Percentiles rank a stretch among this genome's conserved stretches.
Evolutionary conservation across 2,888 invertebrate species (phyloP).

Genomic region (Epinotia brunnichana): DNA sequence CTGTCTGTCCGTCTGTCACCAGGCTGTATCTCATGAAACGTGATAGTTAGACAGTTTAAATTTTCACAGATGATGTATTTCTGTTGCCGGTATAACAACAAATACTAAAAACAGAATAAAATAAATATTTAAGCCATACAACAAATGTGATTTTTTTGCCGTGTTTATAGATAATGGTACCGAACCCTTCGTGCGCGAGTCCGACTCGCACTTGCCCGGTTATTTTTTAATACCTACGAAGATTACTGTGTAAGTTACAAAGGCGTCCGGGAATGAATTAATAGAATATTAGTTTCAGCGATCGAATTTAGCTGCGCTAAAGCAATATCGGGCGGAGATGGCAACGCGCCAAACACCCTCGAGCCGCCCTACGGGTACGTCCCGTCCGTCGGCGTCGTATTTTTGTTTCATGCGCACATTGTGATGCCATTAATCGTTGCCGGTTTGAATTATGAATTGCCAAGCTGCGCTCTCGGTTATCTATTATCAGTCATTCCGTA

Average conservation of each 20-base stretch:
- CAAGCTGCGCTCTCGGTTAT: conserved; percentile 24
- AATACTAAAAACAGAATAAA: too few relatives aligned
- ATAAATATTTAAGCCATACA: too few relatives aligned
- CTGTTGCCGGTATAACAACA: too few relatives aligned
- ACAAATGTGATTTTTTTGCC: too few relatives aligned
- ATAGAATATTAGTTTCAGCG: conserved; percentile 44
- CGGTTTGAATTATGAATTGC: conserved; percentile 49
- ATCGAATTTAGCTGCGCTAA: conserved; percentile 59
- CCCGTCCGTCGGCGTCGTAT: conserved; percentile 61
- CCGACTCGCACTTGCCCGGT: too few relatives aligned
- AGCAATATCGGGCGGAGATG: conserved; percentile 63
- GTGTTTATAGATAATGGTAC: too few relatives aligned
- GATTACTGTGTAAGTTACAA: conserved; percentile 1
- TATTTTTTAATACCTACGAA: neutral
- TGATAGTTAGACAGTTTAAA: too few relatives aligned
- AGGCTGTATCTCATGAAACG: too few relatives aligned
- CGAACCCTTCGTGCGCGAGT: too few relatives aligned
- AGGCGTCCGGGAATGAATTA: conserved; percentile 29
- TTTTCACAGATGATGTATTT: too few relatives aligned
- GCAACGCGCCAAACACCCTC: conserved; percentile 67
- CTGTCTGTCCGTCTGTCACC: too few relatives aligned
- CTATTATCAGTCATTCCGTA: conserved; percentile 27
- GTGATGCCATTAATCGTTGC: conserved; percentile 66
- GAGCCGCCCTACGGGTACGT: conserved; percentile 56
- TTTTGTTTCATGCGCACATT: conserved; percentile 71